These are phyloP conservation scores for Muntiacus muntjak DNA, from an alignment of 2,113 vertebrate genomes.

Conservation along the genomic window DNA sequence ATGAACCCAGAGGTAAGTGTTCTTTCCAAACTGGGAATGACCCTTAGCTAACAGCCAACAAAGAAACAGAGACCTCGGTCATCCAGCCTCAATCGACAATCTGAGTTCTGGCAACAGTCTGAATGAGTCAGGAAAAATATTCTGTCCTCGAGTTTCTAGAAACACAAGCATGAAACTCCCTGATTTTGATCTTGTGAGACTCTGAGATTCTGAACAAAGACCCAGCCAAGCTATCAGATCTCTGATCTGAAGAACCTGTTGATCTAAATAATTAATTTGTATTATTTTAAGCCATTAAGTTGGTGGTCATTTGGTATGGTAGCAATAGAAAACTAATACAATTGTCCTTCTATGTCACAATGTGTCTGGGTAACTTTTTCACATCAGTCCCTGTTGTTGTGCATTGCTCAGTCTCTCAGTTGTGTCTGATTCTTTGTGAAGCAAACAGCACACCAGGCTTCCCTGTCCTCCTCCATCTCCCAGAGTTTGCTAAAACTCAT, in stretches of 20 bases:
- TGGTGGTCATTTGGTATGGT: background rate
- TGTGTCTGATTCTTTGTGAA: background rate
- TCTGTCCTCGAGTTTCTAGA: background rate
- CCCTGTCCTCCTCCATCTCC: background rate
- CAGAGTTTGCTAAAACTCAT: background rate
- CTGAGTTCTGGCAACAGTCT: background rate
- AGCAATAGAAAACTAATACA: background rate
- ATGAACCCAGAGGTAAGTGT: background rate
- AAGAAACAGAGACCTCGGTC: background rate
- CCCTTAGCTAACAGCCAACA: background rate
- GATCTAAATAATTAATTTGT: background rate
- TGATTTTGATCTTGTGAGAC: background rate
- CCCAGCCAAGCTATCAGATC: background rate
- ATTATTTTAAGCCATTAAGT: background rate
- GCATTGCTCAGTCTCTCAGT: background rate
- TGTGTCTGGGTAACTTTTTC: background rate
- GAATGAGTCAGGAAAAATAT: background rate
- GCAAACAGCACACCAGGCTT: background rate
- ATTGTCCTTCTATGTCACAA: background rate
- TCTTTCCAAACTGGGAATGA: background rate
- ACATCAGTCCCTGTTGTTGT: accelerated
- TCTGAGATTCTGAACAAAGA: background rate
- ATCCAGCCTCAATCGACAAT: background rate
- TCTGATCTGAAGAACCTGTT: background rate
- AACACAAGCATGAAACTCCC: background rate